These are phyloP conservation scores for Metopolophium dirhodum DNA, from an alignment of 1,140 invertebrate species.

Conservation along the genomic window DNA sequence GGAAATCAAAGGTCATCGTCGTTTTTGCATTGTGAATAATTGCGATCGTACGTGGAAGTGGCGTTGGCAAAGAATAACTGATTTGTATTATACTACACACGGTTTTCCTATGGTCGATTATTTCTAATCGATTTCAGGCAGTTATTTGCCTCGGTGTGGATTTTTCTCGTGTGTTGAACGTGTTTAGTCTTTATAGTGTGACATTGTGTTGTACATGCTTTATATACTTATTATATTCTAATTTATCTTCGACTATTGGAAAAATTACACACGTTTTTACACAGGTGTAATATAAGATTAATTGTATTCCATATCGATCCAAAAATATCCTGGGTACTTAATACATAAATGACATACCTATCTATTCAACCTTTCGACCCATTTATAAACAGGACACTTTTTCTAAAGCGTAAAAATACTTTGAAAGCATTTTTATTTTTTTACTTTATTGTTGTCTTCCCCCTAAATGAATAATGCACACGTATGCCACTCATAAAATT, in stretches of 20 bases:
- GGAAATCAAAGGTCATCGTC: too few relatives aligned
- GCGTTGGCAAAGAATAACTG: too few relatives aligned
- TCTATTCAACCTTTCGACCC: background rate
- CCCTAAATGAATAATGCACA: slow-evolving; percentile 30
- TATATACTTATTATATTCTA: background rate
- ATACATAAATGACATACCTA: background rate
- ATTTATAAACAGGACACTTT: slow-evolving; percentile 1
- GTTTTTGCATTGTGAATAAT: too few relatives aligned
- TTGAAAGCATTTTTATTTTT: background rate
- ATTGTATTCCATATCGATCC: background rate
- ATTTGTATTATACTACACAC: too few relatives aligned
- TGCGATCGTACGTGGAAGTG: too few relatives aligned
- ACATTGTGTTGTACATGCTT: background rate
- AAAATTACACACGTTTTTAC: background rate
- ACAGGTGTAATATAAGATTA: background rate
- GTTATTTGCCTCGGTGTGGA: background rate
- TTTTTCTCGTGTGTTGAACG: background rate
- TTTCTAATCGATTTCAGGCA: background rate
- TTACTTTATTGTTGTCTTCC: background rate
- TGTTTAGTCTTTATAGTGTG: too few relatives aligned
- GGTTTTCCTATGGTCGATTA: too few relatives aligned
- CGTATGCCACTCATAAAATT: slow-evolving; percentile 25
- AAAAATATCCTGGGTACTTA: background rate
- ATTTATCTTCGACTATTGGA: background rate
- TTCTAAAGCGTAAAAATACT: background rate